Conservation (phyloP, 2,888 invertebrate species). For the Chalcosyrphus nemorum region DNA sequence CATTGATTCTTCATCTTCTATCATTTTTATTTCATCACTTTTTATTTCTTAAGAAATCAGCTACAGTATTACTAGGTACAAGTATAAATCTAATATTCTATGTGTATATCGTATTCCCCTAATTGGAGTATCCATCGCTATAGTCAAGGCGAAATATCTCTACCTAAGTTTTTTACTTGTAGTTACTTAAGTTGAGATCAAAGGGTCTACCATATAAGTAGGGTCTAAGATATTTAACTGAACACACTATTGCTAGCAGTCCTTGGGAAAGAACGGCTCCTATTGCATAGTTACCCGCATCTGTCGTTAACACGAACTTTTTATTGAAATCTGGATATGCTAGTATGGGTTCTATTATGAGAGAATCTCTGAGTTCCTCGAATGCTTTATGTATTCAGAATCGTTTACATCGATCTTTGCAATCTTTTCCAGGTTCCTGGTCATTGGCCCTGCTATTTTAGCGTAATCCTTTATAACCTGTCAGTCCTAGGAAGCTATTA, state of each 20-base stretch:
- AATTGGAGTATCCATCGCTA: background rate
- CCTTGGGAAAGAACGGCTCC: conserved; percentile 4
- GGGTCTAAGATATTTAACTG: conserved; percentile 6
- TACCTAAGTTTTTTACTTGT: background rate
- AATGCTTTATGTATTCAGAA: conserved; percentile 14
- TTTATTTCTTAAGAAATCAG: background rate
- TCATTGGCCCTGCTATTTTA: conserved; percentile 24
- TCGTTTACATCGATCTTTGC: background rate
- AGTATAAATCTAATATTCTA: background rate
- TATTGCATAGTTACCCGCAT: conserved; percentile 1
- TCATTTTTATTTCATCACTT: background rate
- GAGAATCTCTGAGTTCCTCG: conserved; percentile 14
- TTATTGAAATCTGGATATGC: too few species aligned
- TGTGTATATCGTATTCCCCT: conserved; percentile 4
- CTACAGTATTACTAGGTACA: background rate
- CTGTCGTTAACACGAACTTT: background rate
- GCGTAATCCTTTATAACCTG: conserved; percentile 14
- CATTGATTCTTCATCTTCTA: background rate
- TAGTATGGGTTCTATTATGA: too few species aligned
- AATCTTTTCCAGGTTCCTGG: conserved; percentile 9
- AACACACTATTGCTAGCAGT: conserved; percentile 2
- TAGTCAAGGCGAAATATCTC: background rate
- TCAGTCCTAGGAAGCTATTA: conserved; percentile 1
- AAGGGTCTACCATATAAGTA: conserved; percentile 6
- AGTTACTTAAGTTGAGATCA: background rate